Evolutionary conservation across 1,140 invertebrate species (phyloP).

Genomic region (Calliphora vicina): DNA sequence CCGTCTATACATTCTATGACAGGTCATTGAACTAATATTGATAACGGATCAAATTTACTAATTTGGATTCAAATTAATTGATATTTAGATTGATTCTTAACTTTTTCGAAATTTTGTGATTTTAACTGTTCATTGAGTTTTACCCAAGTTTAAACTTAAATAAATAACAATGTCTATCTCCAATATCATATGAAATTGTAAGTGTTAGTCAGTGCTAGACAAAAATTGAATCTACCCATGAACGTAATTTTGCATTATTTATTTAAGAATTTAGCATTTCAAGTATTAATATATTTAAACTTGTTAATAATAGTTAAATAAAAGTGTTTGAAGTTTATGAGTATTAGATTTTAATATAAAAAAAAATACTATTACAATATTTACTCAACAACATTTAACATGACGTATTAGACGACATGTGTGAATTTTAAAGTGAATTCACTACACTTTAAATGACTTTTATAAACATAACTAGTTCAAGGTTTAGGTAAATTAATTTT

Average conservation of each 20-base stretch:
- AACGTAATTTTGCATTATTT: background rate
- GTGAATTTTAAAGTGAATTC: background rate
- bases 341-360: background rate
- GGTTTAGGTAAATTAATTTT: background rate
- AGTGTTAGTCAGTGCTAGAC: no score
- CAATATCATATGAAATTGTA: background rate
- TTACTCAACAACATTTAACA: background rate
- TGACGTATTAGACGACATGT: background rate
- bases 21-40: no score
- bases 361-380: background rate
- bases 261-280: background rate
- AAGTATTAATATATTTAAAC: background rate
- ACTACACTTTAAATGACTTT: background rate
- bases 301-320: background rate
- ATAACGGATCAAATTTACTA: no score
- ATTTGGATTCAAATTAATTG: no score
- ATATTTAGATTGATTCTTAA: no score
- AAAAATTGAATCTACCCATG: no score
- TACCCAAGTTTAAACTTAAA: background rate
- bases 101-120: no score
- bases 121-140: background rate
- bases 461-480: background rate
- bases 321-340: background rate
- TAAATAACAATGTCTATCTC: background rate
- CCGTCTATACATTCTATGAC: no score